Evolutionary conservation across 2,113 vertebrate genomes (phyloP).

Genomic region (Etia nguti): DNA sequence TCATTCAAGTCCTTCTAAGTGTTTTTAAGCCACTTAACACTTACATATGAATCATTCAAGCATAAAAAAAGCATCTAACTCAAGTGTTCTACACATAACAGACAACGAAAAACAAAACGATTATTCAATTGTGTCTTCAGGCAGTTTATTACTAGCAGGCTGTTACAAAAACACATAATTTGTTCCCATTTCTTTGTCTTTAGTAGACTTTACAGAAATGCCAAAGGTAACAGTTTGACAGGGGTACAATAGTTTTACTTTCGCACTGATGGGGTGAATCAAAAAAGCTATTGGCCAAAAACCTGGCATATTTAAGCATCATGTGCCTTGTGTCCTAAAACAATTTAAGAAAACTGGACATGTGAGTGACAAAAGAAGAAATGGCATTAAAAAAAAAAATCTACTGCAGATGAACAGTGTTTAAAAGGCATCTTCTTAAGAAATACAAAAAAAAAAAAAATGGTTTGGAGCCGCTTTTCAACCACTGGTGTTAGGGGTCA

Average conservation of each 20-base stretch:
- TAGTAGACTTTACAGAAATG: background rate
- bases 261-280: accelerated
- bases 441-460: background rate
- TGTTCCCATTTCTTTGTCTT: background rate
- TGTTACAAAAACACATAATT: background rate
- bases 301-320: background rate
- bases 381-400: background rate
- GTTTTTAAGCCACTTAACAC: background rate
- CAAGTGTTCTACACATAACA: no score
- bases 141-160: no score
- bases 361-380: background rate
- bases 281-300: background rate
- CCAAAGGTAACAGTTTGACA: background rate
- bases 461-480: background rate
- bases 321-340: background rate
- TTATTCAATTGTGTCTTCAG: no score
- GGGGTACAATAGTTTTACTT: background rate
- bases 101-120: no score
- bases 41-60: background rate
- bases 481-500: background rate
- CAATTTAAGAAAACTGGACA: background rate
- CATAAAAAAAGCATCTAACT: background rate
- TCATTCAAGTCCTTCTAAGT: background rate
- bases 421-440: background rate
- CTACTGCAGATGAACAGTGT: background rate